Percentiles rank a stretch among this genome's conserved stretches.
phyloP scores from a whole-genome alignment of 2,888 invertebrate species.

The Chymomyza amoena region DNA sequence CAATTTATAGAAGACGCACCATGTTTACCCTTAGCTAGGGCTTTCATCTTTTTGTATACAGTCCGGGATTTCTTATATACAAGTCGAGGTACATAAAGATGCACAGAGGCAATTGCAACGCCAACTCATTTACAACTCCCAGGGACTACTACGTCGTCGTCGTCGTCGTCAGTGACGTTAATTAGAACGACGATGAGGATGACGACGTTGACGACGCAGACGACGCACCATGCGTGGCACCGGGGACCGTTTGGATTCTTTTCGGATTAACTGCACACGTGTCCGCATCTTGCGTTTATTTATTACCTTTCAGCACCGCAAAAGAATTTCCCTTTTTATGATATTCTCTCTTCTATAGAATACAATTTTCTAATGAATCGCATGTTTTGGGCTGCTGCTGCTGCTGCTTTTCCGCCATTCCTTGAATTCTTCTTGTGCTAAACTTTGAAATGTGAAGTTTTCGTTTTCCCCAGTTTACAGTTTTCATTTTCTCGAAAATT shows the following conservation, averaged over 20 bases:
- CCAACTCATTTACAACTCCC: background rate
- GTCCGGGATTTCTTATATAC: constrained; percentile 19
- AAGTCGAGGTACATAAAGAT: too few species aligned
- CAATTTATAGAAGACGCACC: background rate
- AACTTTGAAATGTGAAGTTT: constrained; percentile 29
- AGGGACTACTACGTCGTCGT: constrained; percentile 9
- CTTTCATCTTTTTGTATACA: constrained; percentile 62
- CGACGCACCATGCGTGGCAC: constrained; percentile 62
- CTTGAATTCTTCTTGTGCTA: constrained; percentile 24
- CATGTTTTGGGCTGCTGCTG: constrained; percentile 19
- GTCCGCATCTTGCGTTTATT: constrained; percentile 66
- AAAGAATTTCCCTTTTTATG: constrained; percentile 16
- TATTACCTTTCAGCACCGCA: constrained; percentile 65
- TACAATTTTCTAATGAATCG: constrained; percentile 39
- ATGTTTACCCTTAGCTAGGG: background rate
- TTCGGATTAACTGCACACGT: constrained; percentile 69
- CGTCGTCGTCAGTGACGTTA: constrained; percentile 57
- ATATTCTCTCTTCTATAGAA: constrained; percentile 18
- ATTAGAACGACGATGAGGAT: constrained; percentile 53
- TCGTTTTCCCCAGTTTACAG: constrained; percentile 11
- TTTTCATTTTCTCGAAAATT: constrained; percentile 21
- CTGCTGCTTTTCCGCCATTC: constrained; percentile 19
- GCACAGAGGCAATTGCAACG: background rate
- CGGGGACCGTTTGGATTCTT: constrained; percentile 11
- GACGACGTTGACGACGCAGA: background rate